Percentiles rank a stretch among this genome's conserved stretches.
phyloP scores from a whole-genome alignment of 2,888 invertebrate species.

The Cephus runcator region DNA sequence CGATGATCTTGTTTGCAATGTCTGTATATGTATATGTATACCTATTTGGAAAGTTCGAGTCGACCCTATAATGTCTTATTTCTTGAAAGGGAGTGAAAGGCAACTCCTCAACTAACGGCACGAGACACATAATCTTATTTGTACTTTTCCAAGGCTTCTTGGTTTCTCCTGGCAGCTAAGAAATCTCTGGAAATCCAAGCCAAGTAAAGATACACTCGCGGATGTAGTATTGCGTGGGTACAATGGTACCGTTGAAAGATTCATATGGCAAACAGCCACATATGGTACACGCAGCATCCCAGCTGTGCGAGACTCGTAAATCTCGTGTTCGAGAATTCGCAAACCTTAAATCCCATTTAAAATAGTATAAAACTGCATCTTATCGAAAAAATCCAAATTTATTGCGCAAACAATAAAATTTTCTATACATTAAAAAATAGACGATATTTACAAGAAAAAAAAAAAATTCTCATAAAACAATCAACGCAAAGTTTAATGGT shows the following conservation, averaged over 20 bases:
- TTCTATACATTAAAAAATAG: no score
- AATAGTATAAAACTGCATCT: neutral
- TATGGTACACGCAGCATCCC: neutral
- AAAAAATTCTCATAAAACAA: no score
- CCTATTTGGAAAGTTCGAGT: neutral
- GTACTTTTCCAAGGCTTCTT: constrained; percentile 31
- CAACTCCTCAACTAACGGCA: constrained; percentile 27
- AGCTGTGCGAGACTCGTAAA: neutral
- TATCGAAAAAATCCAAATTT: neutral
- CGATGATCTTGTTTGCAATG: neutral
- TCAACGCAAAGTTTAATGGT: no score
- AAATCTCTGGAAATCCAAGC: neutral
- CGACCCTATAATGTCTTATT: neutral
- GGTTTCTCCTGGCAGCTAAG: neutral
- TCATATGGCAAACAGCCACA: neutral
- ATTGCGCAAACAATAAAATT: no score
- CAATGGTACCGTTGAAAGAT: neutral
- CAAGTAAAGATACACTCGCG: neutral
- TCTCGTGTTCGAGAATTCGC: neutral
- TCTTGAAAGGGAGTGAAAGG: constrained; percentile 30
- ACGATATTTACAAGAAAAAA: no score
- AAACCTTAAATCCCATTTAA: neutral
- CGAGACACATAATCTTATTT: constrained; percentile 48
- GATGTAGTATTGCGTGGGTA: neutral
- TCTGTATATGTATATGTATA: neutral